Evolutionary conservation across 2,888 invertebrate species (phyloP).

Genomic region (Doris montereyensis): DNA sequence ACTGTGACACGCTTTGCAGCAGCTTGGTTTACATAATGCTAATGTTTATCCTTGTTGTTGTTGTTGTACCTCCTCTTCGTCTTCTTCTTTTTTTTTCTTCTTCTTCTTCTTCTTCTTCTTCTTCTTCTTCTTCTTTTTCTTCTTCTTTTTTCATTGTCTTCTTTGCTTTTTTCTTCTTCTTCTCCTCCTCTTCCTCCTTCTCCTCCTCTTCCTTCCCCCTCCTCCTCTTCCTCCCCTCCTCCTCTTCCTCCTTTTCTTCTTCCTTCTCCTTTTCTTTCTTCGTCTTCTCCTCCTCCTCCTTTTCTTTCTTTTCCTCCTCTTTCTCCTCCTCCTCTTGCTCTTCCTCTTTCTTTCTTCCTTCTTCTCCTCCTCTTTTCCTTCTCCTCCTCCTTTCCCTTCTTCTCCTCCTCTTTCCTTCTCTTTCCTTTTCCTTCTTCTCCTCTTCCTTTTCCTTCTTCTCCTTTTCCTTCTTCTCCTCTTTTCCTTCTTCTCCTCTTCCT

Average conservation of each 20-base stretch:
- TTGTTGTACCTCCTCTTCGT: neutral
- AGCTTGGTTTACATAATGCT: no score
- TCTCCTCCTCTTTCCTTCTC: neutral
- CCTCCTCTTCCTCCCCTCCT: neutral
- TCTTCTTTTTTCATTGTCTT: no score
- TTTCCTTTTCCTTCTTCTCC: neutral
- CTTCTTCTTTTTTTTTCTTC: neutral
- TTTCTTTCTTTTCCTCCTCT: neutral
- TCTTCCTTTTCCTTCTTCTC: neutral
- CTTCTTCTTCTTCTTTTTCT: no score
- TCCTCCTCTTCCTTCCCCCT: neutral
- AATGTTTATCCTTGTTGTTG: neutral
- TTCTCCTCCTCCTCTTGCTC: neutral
- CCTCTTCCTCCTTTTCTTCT: neutral
- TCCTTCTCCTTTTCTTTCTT: no score
- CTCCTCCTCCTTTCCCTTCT: neutral
- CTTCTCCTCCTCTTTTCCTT: slow-evolving; percentile 4
- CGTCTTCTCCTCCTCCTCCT: neutral
- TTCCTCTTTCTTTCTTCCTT: neutral
- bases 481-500: neutral
- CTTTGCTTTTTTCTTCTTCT: no score
- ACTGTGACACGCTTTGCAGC: no score
- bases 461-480: neutral
- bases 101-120: no score
- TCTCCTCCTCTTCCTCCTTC: neutral